These are phyloP conservation scores for Heliconius ethilla DNA, from an alignment of 2,888 invertebrate species.

Conservation along the genomic window DNA sequence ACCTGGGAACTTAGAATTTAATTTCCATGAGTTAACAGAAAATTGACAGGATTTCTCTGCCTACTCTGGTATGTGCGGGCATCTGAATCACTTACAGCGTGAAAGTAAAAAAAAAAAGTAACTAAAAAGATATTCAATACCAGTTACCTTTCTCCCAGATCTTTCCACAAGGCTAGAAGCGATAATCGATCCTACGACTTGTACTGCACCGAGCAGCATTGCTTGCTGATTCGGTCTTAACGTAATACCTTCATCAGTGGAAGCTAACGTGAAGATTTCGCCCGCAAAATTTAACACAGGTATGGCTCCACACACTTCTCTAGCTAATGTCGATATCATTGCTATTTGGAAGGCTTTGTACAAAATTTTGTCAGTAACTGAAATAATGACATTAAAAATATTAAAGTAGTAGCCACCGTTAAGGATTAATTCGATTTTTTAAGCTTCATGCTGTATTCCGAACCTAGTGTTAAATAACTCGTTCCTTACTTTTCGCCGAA, in stretches of 20 bases:
- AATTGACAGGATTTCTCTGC: too few relatives aligned
- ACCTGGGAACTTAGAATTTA: too few relatives aligned
- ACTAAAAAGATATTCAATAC: not conserved
- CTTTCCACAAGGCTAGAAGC: conserved; percentile 69
- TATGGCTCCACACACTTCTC: conserved; percentile 70
- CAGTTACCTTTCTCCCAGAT: conserved; percentile 66
- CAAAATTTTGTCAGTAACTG: conserved; percentile 66
- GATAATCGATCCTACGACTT: conserved; percentile 64
- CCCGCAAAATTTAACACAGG: conserved; percentile 74
- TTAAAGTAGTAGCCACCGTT: not conserved
- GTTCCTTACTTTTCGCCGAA: too few relatives aligned
- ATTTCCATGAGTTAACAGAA: too few relatives aligned
- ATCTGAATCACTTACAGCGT: too few relatives aligned
- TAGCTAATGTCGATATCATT: conserved; percentile 57
- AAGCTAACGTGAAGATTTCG: conserved; percentile 66
- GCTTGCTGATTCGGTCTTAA: conserved; percentile 73
- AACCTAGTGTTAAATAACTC: too few relatives aligned
- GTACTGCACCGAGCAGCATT: conserved; percentile 70
- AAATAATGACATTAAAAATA: not conserved
- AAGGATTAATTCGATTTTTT: too few relatives aligned
- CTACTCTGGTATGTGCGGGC: too few relatives aligned
- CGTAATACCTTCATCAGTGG: conserved; percentile 54
- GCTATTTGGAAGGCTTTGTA: conserved; percentile 67
- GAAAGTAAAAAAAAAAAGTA: too few relatives aligned
- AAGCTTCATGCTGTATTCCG: too few relatives aligned